These are phyloP conservation scores for Eledona agricola DNA, from an alignment of 2,888 invertebrate genomes.

Conservation along the genomic window DNA sequence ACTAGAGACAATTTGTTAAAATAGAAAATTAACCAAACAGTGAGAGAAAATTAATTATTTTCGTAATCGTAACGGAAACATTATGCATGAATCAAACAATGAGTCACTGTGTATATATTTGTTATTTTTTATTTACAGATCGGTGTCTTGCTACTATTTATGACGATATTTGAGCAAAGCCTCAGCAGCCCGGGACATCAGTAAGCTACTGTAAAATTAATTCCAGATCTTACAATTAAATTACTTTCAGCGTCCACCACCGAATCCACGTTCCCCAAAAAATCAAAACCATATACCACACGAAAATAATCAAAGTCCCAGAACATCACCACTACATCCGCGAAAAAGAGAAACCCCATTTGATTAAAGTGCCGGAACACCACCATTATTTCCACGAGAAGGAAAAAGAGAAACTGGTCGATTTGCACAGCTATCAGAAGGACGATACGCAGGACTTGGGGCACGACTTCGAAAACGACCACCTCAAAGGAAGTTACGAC, in stretches of 20 bases:
- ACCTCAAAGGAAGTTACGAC: conserved; percentile 3
- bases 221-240: not conserved
- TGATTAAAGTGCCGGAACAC: conserved; percentile 42
- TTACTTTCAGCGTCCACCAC: conserved; percentile 51
- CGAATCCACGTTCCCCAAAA: conserved; percentile 58
- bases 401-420: conserved; percentile 25
- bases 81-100: not conserved
- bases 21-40: no score
- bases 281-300: conserved; percentile 57
- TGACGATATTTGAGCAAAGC: conserved; percentile 5
- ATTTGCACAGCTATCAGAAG: conserved; percentile 12
- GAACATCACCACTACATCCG: conserved; percentile 59
- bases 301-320: conserved; percentile 59
- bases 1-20: no score
- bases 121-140: conserved; percentile 21
- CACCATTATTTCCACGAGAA: conserved; percentile 36
- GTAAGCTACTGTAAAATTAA: conserved; percentile 11
- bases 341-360: conserved; percentile 54
- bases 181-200: conserved; percentile 15
- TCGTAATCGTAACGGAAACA: not conserved
- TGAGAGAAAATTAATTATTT: no score
- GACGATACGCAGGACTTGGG: conserved; percentile 2
- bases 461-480: conserved; percentile 10
- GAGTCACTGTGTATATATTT: no score
- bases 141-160: conserved; percentile 8